phyloP scores from a whole-genome alignment of 2,888 invertebrate species.

The Andrena fulva region DNA sequence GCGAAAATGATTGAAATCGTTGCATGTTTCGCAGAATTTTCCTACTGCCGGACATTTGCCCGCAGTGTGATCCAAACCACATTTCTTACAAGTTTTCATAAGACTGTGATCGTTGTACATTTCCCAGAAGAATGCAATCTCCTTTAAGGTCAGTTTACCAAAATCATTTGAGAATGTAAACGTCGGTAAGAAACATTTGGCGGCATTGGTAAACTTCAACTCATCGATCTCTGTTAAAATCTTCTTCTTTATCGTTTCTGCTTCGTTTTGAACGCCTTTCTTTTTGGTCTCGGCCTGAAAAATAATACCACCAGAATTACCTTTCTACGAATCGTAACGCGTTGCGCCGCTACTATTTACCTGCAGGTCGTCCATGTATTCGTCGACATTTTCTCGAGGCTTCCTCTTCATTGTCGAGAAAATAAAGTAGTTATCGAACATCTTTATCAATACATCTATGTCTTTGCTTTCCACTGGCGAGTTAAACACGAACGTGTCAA shows the following conservation, averaged over 20 bases:
- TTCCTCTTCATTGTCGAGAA: slow-evolving; percentile 22
- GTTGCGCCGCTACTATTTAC: slow-evolving; percentile 26
- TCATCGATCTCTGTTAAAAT: slow-evolving; percentile 33
- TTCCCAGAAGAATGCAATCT: slow-evolving; percentile 38
- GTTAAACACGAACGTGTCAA: slow-evolving; percentile 21
- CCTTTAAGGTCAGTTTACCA: slow-evolving; percentile 28
- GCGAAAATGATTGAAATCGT: slow-evolving; percentile 37
- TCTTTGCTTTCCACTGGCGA: neutral
- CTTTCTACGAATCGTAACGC: neutral
- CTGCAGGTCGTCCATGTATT: slow-evolving; percentile 33
- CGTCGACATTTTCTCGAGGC: slow-evolving; percentile 13
- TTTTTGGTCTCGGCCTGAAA: neutral
- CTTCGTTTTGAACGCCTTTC: neutral
- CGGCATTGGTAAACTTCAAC: slow-evolving; percentile 4
- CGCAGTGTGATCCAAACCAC: slow-evolving; percentile 15
- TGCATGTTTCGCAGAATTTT: slow-evolving; percentile 48
- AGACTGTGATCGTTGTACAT: neutral
- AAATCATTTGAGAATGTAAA: slow-evolving; percentile 32
- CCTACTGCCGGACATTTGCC: slow-evolving; percentile 41
- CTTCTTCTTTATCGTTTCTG: slow-evolving; percentile 15
- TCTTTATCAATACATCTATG: slow-evolving; percentile 30
- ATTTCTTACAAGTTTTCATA: slow-evolving; percentile 12
- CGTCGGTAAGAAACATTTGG: neutral
- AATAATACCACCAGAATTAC: neutral
- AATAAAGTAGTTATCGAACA: slow-evolving; percentile 43